Conservation (phyloP, 2,888 invertebrate genomes). For the Synergus japonicus region DNA sequence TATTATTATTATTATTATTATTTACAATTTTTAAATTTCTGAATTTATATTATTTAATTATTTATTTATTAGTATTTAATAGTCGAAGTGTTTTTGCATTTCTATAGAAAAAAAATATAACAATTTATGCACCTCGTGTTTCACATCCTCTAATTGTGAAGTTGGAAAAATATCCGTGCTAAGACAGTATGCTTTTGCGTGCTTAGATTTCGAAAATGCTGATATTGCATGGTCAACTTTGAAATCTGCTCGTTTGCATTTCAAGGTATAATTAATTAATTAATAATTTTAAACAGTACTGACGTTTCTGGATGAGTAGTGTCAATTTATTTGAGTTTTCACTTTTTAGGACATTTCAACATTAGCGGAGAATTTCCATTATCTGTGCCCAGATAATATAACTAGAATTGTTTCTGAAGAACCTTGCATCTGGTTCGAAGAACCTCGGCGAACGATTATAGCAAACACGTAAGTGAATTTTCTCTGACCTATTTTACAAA, state of each 20-base stretch:
- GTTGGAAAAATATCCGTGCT: conserved; percentile 90
- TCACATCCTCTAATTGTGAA: conserved; percentile 81
- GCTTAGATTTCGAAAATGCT: no score
- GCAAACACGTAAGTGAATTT: conserved; percentile 68
- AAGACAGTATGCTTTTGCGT: conserved; percentile 84
- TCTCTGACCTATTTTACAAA: no score
- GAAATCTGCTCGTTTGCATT: no score
- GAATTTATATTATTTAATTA: no score
- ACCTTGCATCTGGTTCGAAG: conserved; percentile 88
- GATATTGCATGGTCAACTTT: no score
- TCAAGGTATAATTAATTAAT: no score
- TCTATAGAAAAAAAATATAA: conserved; percentile 82
- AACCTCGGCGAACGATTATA: conserved; percentile 88
- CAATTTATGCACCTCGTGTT: conserved; percentile 86
- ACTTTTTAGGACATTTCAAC: conserved; percentile 35
- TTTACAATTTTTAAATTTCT: not conserved
- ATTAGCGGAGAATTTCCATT: conserved; percentile 80
- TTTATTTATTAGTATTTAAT: not conserved
- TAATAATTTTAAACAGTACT: no score
- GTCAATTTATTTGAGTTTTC: not conserved
- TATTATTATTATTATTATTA: no score
- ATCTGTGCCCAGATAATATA: conserved; percentile 88
- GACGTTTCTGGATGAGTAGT: not conserved
- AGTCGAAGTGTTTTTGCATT: not conserved
- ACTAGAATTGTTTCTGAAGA: conserved; percentile 79